These are phyloP conservation scores for Timandra comae DNA, from an alignment of 2,888 invertebrate genomes.

Conservation along the genomic window DNA sequence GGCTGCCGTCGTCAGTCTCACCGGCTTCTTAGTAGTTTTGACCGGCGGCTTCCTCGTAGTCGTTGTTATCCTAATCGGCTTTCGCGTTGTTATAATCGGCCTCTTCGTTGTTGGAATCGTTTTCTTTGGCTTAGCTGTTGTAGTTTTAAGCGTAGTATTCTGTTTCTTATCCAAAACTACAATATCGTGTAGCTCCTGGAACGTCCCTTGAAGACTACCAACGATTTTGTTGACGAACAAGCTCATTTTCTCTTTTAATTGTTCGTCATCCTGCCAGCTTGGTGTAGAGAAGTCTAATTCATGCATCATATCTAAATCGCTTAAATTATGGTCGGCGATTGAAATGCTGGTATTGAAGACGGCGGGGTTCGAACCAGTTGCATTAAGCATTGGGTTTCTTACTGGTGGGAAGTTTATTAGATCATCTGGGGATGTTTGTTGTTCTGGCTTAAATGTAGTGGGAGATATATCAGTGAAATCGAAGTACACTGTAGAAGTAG, in stretches of 20 bases:
- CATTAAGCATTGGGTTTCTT: slow-evolving; percentile 87
- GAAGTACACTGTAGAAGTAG: slow-evolving; percentile 34
- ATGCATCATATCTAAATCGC: slow-evolving; percentile 48
- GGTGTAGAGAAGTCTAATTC: slow-evolving; percentile 86
- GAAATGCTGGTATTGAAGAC: slow-evolving; percentile 67
- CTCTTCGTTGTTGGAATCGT: slow-evolving; percentile 56
- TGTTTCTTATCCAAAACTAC: slow-evolving; percentile 74
- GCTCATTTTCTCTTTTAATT: slow-evolving; percentile 87
- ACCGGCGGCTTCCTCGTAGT: slow-evolving; percentile 56
- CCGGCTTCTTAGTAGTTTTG: slow-evolving; percentile 64
- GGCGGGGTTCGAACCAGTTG: slow-evolving; percentile 75
- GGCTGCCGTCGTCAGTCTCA: slow-evolving; percentile 44
- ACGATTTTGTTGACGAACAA: slow-evolving; percentile 89
- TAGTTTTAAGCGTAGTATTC: slow-evolving; percentile 54
- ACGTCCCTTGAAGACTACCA: slow-evolving; percentile 88
- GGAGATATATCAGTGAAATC: slow-evolving; percentile 50
- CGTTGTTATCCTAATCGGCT: slow-evolving; percentile 55
- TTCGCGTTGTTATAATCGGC: slow-evolving; percentile 65
- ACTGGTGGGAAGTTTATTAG: slow-evolving; percentile 90
- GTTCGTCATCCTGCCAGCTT: slow-evolving; percentile 84
- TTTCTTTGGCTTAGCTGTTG: slow-evolving; percentile 58
- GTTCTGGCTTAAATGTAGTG: slow-evolving; percentile 67
- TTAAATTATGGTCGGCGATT: slow-evolving; percentile 67
- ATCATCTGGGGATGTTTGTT: slow-evolving; percentile 82
- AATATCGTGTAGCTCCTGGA: slow-evolving; percentile 87